phyloP scores from a whole-genome alignment of 2,113 vertebrate species.

The Mus pahari region DNA sequence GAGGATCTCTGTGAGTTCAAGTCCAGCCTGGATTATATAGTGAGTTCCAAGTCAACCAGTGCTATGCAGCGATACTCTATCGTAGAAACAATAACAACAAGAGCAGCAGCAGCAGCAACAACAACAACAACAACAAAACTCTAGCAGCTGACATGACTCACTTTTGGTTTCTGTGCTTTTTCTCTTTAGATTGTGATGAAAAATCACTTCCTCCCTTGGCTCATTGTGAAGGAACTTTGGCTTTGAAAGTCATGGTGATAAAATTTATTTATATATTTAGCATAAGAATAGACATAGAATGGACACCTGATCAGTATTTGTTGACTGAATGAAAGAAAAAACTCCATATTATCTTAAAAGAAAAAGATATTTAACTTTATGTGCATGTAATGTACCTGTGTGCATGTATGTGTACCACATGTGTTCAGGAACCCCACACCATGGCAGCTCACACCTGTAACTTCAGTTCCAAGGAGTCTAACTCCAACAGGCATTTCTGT shows the following conservation, averaged over 20 bases:
- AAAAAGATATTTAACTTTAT: not conserved
- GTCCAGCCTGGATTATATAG: not conserved
- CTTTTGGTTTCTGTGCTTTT: not conserved
- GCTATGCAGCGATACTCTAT: not conserved
- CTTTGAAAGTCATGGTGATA: not conserved
- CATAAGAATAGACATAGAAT: not conserved
- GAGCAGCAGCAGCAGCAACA: not conserved
- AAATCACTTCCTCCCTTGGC: not conserved
- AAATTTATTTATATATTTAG: not conserved
- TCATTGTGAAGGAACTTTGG: not conserved
- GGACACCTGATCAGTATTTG: not conserved
- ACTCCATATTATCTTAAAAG: not conserved
- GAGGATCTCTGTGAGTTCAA: not conserved
- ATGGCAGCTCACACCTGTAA: not conserved
- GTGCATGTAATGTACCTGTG: not conserved
- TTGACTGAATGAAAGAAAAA: slow-evolving; percentile 13
- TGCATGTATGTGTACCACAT: not conserved
- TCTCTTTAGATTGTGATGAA: not conserved
- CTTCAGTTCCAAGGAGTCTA: not conserved
- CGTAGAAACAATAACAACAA: not conserved
- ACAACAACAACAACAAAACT: not conserved
- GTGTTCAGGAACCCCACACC: not conserved
- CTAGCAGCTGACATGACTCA: not conserved
- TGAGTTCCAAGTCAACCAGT: not conserved
- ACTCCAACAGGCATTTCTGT: not conserved